Evolutionary conservation across 2,888 invertebrate genomes (phyloP).

Genomic region (Coleophora deauratella): DNA sequence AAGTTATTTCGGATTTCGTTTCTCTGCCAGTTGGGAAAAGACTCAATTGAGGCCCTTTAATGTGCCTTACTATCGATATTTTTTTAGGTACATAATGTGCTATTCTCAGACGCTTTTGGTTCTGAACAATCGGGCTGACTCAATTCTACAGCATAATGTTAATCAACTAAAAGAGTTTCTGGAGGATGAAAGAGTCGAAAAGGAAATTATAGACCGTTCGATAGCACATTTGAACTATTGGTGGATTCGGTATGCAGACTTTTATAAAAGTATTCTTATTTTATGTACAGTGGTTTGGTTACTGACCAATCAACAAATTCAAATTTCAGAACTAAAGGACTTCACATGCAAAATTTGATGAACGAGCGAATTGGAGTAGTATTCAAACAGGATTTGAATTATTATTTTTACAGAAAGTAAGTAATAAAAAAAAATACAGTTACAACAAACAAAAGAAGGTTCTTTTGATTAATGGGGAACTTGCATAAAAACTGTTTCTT

Average conservation of each 20-base stretch:
- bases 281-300: not conserved
- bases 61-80: no score
- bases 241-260: constrained; percentile 39
- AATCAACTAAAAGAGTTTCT: constrained; percentile 39
- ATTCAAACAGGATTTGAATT: constrained; percentile 1
- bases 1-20: no score
- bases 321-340: not conserved
- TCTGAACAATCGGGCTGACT: constrained; percentile 33
- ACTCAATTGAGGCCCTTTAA: no score
- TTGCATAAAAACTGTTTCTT: not conserved
- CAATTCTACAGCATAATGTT: constrained; percentile 43
- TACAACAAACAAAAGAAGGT: not conserved
- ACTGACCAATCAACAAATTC: not conserved
- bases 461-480: not conserved
- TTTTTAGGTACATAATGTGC: constrained; percentile 37
- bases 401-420: not conserved
- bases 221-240: constrained; percentile 44
- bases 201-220: constrained; percentile 27
- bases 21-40: no score
- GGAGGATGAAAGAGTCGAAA: constrained; percentile 41
- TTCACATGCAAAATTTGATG: not conserved
- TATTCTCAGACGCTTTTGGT: constrained; percentile 37
- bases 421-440: not conserved
- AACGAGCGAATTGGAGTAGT: not conserved
- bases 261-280: not conserved